Evolutionary conservation across 2,113 vertebrate genomes (phyloP), one percentile per base, ranked within the genome.

Genomic region (Lasiurus borealis): DNA sequence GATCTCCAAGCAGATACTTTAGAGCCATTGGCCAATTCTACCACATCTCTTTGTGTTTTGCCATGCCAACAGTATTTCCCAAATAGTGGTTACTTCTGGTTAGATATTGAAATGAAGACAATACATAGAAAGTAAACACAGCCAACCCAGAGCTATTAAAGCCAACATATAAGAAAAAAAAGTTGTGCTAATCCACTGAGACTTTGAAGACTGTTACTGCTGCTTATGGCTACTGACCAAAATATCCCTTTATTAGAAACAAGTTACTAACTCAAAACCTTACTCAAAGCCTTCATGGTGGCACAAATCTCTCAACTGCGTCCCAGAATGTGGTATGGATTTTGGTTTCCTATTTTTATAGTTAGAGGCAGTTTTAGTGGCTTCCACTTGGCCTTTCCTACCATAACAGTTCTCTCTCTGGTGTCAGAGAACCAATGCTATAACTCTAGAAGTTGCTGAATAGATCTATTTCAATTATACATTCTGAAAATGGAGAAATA

Each of bases 311-410:
- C 54, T 76, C 59, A 25, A 66, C 16, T 88, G 46, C 15, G 34
- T 93, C 34, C 85, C 68, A 40, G n/a, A 81, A 75, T 88, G 68
- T n/a, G 29, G 1, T 57, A 66, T 3, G 83, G 57, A 50, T 93
- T 54, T 88, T 75, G 46, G 27, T 54, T 82, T 88, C 68, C 46
- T 57, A 34, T 80, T 62, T 83, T 93, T 83, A 68, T 44, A 83
- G 69, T 83, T 83, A 83, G 29, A 76, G 8, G 71, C 34, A 57
- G 31, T 68, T 68, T 64, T 76, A 76, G 23, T 89, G 34, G 57
- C 31, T 83, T 68, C 54, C 16, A 66, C 23, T 83, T 83, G 23
- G 29, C 23, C 34, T 76, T 84, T 89, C 36, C 48, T 68, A 52
- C 29, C 68, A 69, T 75, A 84, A 76, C 57, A 31, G 48, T 40